These are phyloP conservation scores for Parnassius apollo DNA, from an alignment of 2,888 invertebrate genomes.

Conservation along the genomic window DNA sequence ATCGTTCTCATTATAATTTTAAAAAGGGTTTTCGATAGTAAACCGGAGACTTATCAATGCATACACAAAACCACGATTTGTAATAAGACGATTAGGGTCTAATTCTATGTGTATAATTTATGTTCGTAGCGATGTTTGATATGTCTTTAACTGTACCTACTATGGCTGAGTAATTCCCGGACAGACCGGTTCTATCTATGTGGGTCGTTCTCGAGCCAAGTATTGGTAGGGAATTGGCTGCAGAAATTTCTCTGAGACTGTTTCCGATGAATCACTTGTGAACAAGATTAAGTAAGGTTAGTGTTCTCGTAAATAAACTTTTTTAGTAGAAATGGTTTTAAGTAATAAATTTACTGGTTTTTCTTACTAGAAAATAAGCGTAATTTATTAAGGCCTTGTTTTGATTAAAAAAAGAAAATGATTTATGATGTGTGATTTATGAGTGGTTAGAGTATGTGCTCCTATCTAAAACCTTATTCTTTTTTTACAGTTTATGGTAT, in stretches of 20 bases:
- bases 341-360: too few species aligned
- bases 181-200: conserved; percentile 38
- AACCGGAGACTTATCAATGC: too few species aligned
- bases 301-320: conserved; percentile 31
- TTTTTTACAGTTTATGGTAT: conserved; percentile 60
- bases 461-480: conserved; percentile 55
- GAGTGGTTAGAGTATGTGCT: conserved; percentile 58
- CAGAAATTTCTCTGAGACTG: conserved; percentile 60
- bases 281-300: conserved; percentile 51
- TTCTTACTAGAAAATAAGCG: too few species aligned
- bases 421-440: conserved; percentile 53
- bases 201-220: conserved; percentile 33
- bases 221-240: conserved; percentile 42
- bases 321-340: too few species aligned
- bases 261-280: conserved; percentile 60
- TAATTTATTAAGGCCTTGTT: too few species aligned
- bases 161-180: conserved; percentile 17
- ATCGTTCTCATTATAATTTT: too few species aligned
- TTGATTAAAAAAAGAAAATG: conserved; percentile 41
- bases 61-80: too few species aligned
- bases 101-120: conserved; percentile 7
- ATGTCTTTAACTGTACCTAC: neutral
- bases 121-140: neutral
- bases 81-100: neutral
- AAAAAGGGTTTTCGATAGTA: too few species aligned